A percentile compares a stretch with the other conserved stretches of the same genome.
phyloP scores from a whole-genome alignment of 2,797 vertebrate species.

The Eulemur albifrons region DNA sequence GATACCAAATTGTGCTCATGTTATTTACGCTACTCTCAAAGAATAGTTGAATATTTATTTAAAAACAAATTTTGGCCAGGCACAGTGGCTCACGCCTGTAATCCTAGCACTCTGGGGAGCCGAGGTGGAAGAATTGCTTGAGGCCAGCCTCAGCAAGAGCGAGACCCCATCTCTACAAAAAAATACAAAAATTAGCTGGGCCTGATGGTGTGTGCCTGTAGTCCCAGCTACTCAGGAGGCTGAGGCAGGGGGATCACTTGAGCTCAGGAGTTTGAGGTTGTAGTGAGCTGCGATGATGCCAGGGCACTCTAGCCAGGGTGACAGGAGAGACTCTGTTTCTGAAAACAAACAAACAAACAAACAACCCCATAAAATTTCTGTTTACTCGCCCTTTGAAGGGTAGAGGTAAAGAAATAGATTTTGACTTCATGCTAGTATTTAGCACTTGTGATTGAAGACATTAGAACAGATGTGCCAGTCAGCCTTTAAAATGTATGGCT shows the following conservation, averaged over 20 bases:
- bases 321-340: neutral
- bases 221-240: neutral
- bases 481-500: constrained; percentile 57
- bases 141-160: neutral
- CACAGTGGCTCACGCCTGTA: neutral
- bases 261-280: neutral
- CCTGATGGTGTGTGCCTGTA: neutral
- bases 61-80: neutral
- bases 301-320: neutral
- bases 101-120: neutral
- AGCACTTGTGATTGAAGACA: constrained; percentile 35
- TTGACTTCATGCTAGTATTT: neutral
- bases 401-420: constrained; percentile 41
- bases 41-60: neutral
- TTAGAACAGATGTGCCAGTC: constrained; percentile 11
- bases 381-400: neutral
- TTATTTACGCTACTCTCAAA: neutral
- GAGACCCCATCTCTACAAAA: neutral
- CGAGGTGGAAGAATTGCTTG: neutral
- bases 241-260: neutral
- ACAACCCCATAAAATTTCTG: neutral
- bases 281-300: neutral
- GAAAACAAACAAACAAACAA: neutral
- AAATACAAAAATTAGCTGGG: neutral
- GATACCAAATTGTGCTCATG: neutral